Evolutionary conservation across 2,113 vertebrate species (phyloP).

Genomic region (Menidia beryllina): DNA sequence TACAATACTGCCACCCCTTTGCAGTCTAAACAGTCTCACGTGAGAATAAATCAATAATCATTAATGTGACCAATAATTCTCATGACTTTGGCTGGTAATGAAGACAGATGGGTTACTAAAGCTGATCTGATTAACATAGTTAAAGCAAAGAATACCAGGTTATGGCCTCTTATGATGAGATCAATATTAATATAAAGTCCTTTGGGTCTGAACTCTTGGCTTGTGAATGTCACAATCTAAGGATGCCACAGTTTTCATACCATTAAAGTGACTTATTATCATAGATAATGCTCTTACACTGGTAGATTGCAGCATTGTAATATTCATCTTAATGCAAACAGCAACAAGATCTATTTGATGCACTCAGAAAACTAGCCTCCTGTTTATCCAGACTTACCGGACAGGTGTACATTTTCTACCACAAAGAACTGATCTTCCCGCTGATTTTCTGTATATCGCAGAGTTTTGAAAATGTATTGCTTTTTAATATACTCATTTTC

Average conservation of each 20-base stretch:
- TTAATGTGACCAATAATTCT: slow-evolving; percentile 12
- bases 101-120: slow-evolving; percentile 35
- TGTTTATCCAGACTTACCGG: too few species aligned
- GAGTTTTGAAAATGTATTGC: not conserved
- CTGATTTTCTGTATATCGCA: not conserved
- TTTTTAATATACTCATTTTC: not conserved
- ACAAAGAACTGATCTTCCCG: not conserved
- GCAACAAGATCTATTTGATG: slow-evolving; percentile 14
- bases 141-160: slow-evolving; percentile 37
- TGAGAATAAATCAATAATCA: slow-evolving; percentile 28
- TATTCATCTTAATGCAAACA: slow-evolving; percentile 14
- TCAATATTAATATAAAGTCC: slow-evolving; percentile 36
- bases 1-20: not conserved
- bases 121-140: slow-evolving; percentile 10
- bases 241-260: not conserved
- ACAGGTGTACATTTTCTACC: too few species aligned
- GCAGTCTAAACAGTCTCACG: slow-evolving; percentile 1
- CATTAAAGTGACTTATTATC: not conserved
- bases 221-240: slow-evolving; percentile 20
- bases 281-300: slow-evolving; percentile 2
- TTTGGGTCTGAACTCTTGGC: not conserved
- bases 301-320: slow-evolving; percentile 7
- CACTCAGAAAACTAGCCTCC: slow-evolving; percentile 7
- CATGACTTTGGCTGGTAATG: slow-evolving; percentile 30
- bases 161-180: slow-evolving; percentile 21